These are phyloP conservation scores for Caenorhabditis plicata DNA, from an alignment of 2,888 invertebrate species.

Conservation along the genomic window DNA sequence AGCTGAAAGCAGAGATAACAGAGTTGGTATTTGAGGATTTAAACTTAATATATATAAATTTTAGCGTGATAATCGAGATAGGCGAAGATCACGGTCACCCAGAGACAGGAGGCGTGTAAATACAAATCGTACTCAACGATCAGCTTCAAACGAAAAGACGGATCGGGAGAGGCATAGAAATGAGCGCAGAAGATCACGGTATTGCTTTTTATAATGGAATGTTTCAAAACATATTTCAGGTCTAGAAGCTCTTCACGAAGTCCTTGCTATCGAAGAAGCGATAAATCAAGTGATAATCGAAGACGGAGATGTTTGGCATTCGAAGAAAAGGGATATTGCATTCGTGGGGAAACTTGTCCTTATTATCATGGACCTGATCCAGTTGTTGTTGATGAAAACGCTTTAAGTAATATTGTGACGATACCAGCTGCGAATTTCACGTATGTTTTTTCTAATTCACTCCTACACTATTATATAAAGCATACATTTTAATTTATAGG, in stretches of 20 bases:
- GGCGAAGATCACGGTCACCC: slow-evolving; percentile 29
- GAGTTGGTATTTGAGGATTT: too few species aligned
- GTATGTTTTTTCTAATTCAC: slow-evolving; percentile 9
- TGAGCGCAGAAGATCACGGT: slow-evolving; percentile 14
- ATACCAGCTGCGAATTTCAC: slow-evolving; percentile 27
- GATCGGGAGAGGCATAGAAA: slow-evolving; percentile 22
- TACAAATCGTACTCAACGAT: background rate
- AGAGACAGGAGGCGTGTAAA: slow-evolving; percentile 18
- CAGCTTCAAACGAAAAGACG: slow-evolving; percentile 3
- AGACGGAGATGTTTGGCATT: slow-evolving; percentile 79
- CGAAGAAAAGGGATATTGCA: slow-evolving; percentile 93
- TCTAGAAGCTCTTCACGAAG: slow-evolving; percentile 29
- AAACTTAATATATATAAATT: too few species aligned
- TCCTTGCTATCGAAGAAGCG: slow-evolving; percentile 15
- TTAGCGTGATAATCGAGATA: slow-evolving; percentile 7
- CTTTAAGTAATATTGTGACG: slow-evolving; percentile 44
- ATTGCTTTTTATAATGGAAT: background rate
- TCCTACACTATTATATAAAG: background rate
- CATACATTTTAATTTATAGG: slow-evolving; percentile 12
- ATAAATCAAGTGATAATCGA: slow-evolving; percentile 7
- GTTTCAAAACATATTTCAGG: slow-evolving; percentile 10
- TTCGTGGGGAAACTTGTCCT: slow-evolving; percentile 92
- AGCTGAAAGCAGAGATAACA: slow-evolving; percentile 21
- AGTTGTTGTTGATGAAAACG: slow-evolving; percentile 76
- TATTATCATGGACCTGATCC: slow-evolving; percentile 96